Percentiles rank a stretch among this genome's conserved stretches.
Conservation (phyloP, 1,140 invertebrate species). For the Asbolus verrucosus region DNA sequence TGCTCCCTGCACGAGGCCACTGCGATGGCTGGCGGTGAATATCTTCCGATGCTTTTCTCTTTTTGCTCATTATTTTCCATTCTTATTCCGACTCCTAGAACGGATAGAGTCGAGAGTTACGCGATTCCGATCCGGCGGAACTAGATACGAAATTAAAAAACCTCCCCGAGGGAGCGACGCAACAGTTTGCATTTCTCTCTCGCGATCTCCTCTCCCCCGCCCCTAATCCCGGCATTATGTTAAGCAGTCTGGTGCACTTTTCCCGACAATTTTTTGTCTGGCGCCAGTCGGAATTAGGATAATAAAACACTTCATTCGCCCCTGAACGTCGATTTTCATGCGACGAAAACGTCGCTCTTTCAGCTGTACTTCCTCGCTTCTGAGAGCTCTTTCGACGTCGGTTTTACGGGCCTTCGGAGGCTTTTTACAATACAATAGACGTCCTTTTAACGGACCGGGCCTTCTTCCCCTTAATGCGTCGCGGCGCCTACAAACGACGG, state of each 20-base stretch:
- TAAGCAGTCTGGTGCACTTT: conserved; percentile 33
- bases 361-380: conserved; percentile 4
- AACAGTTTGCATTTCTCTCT: conserved; percentile 27
- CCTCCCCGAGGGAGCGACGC: conserved; percentile 15
- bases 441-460: not conserved
- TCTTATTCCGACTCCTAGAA: no score
- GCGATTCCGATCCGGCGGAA: not conserved
- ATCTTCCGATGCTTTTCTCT: no score
- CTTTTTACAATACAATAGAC: conserved; percentile 16
- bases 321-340: not conserved
- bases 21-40: no score
- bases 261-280: conserved; percentile 11
- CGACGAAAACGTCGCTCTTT: not conserved
- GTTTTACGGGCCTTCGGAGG: conserved; percentile 9
- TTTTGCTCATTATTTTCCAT: no score
- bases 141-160: no score
- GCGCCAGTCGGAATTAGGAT: conserved; percentile 9
- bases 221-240: conserved; percentile 33
- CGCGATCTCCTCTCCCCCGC: not conserved
- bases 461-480: not conserved
- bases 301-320: conserved; percentile 1
- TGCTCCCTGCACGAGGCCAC: no score
- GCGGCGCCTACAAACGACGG: not conserved
- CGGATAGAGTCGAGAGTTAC: no score
- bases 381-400: not conserved